Base-by-base conservation (phyloP, 2,797 vertebrate species). In the Parauchenoglanis punctatus region DNA sequence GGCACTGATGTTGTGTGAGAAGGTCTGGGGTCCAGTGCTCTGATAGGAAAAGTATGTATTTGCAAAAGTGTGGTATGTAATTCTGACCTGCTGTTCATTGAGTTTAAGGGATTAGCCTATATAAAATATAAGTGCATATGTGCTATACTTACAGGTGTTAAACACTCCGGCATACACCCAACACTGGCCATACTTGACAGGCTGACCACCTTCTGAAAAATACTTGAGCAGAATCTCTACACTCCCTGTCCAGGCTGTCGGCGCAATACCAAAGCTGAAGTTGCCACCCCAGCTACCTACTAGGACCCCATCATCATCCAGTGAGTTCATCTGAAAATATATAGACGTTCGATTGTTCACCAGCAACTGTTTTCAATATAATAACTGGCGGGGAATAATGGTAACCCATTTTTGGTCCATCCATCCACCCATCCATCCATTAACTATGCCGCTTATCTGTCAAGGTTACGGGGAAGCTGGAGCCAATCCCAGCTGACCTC, bases 161-260 rank as follows among this genome's bases (percentile, higher is more conserved):
- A 98, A 96, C 89, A 98, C 97, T 13, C 97, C 98, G 0, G 98
- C 97, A 20, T 95, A 99, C 88, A 99, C 98, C 98, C 98, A 99
- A 92, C 98, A 99, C 89, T 99, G 98, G 13, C 94, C 98, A 0
- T 92, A 99, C 11, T 89, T 89, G 7, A 99, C 96, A 0, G 98
- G 94, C 10, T 70, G 23, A 59, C 88, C 61, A 4, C 0, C 91
- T 77, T 1, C 93, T 87, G 0, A 94, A 72, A 87, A 93, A 68
- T 97, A 99, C 86, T 96, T 92, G 87, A 94, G 87, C 40, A 99
- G 95, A 88, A 99, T 99, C 78, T 95, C 94, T 18, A 95, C 86
- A 6, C 98, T 99, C 87, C 98, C 98, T 0, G 96, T 98, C 98
- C 98, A 99, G 49, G 96, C 91, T 0, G 96, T 96, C 0, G 98